phyloP scores from a whole-genome alignment of 2,113 vertebrate genomes.

The Mirounga angustirostris region DNA sequence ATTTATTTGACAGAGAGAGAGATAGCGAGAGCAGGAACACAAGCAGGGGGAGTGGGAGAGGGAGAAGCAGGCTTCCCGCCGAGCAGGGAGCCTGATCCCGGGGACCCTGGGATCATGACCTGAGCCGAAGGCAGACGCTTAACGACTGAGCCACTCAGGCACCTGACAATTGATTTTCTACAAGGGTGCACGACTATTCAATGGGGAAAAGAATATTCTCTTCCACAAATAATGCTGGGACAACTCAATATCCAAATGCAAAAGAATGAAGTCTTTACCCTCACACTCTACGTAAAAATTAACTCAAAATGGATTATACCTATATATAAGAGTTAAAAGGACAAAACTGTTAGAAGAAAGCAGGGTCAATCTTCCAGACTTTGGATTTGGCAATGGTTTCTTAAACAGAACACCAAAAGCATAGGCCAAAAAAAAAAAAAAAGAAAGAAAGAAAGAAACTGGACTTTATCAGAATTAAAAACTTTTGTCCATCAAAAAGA shows the following conservation, averaged over 20 bases:
- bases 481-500: neutral
- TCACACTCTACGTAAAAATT: neutral
- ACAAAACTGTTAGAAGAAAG: conserved; percentile 1
- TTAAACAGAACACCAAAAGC: neutral
- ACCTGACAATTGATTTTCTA: neutral
- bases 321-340: neutral
- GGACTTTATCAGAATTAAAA: conserved; percentile 15
- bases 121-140: too few relatives aligned
- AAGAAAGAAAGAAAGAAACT: neutral
- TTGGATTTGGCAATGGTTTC: neutral
- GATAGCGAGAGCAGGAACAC: too few relatives aligned
- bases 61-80: too few relatives aligned
- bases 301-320: neutral
- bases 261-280: neutral
- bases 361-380: neutral
- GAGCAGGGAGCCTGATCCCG: too few relatives aligned
- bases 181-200: neutral
- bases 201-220: neutral
- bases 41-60: too few relatives aligned
- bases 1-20: too few relatives aligned
- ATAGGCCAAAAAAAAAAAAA: neutral
- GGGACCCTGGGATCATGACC: too few relatives aligned
- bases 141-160: too few relatives aligned
- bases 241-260: neutral
- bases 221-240: neutral